A percentile compares a stretch with the other conserved stretches of the same genome.
Evolutionary conservation across 2,888 invertebrate species (phyloP).

Genomic region (Cactoblastis cactorum): DNA sequence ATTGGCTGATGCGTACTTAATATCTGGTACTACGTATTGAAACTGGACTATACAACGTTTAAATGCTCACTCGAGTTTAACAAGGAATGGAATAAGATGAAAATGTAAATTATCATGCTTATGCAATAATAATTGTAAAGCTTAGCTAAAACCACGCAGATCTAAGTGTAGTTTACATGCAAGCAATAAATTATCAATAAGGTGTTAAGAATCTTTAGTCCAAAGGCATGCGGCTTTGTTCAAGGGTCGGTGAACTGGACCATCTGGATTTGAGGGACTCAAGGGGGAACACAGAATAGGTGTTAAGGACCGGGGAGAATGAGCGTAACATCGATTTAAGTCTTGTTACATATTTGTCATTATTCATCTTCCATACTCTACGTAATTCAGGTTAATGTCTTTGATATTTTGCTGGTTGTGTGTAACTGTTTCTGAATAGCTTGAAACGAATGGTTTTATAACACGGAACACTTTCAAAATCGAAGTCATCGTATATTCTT

Average conservation of each 20-base stretch:
- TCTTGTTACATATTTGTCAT: constrained; percentile 13
- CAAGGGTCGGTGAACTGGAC: constrained; percentile 46
- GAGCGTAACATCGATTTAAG: constrained; percentile 33
- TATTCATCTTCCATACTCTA: constrained; percentile 7
- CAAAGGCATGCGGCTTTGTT: constrained; percentile 28
- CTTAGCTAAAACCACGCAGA: constrained; percentile 21
- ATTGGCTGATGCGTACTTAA: constrained; percentile 8
- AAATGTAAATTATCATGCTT: background rate
- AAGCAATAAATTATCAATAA: constrained; percentile 49
- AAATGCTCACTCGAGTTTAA: background rate
- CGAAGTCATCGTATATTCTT: background rate
- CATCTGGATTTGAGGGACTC: constrained; percentile 55
- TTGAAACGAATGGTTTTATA: background rate
- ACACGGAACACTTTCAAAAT: background rate
- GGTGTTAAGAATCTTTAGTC: constrained; percentile 46
- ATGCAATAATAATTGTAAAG: background rate
- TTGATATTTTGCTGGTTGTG: background rate
- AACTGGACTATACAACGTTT: constrained; percentile 1
- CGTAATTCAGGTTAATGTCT: constrained; percentile 2
- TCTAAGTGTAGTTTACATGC: constrained; percentile 25
- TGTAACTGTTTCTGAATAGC: background rate
- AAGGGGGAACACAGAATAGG: constrained; percentile 22
- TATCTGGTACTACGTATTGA: background rate
- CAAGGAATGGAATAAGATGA: background rate
- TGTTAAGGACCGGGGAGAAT: constrained; percentile 25